phyloP scores from a whole-genome alignment of 2,888 invertebrate genomes.

The Clistopyga incitator region DNA sequence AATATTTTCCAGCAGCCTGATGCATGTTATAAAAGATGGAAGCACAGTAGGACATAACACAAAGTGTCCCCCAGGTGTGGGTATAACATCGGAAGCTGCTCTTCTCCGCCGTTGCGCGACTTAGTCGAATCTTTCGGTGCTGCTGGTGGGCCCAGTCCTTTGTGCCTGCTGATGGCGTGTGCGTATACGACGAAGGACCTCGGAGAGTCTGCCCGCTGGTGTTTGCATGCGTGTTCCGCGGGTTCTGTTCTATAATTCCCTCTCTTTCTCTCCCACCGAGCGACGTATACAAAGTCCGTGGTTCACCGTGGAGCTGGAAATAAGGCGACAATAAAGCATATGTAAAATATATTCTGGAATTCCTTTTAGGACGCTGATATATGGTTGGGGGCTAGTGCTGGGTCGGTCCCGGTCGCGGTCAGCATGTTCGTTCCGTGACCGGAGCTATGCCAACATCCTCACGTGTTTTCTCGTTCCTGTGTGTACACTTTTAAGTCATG shows the following conservation, averaged over 20 bases:
- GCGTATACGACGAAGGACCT: constrained; percentile 49
- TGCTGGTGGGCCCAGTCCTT: constrained; percentile 48
- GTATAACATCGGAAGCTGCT: constrained; percentile 25
- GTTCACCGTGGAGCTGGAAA: constrained; percentile 79
- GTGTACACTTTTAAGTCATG: constrained; percentile 27
- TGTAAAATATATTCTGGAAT: constrained; percentile 85
- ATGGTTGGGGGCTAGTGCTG: constrained; percentile 78
- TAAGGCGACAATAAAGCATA: constrained; percentile 84
- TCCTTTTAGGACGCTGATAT: constrained; percentile 84
- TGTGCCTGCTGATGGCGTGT: constrained; percentile 29
- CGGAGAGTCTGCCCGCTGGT: constrained; percentile 37
- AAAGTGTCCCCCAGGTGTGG: constrained; percentile 48
- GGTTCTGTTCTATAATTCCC: constrained; percentile 56
- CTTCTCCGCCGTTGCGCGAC: constrained; percentile 35
- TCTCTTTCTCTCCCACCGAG: constrained; percentile 36
- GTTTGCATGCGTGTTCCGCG: constrained; percentile 61
- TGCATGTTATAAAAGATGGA: constrained; percentile 4
- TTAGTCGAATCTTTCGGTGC: constrained; percentile 29
- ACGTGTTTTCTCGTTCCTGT: constrained; percentile 37
- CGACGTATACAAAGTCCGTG: constrained; percentile 54
- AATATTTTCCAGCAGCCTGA: background rate
- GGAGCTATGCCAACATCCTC: constrained; percentile 57
- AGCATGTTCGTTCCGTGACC: constrained; percentile 74
- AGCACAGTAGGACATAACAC: constrained; percentile 40
- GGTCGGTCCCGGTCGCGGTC: constrained; percentile 77